Evolutionary conservation across 2,888 invertebrate species (phyloP).

Genomic region (Drosophila nigritarsus): DNA sequence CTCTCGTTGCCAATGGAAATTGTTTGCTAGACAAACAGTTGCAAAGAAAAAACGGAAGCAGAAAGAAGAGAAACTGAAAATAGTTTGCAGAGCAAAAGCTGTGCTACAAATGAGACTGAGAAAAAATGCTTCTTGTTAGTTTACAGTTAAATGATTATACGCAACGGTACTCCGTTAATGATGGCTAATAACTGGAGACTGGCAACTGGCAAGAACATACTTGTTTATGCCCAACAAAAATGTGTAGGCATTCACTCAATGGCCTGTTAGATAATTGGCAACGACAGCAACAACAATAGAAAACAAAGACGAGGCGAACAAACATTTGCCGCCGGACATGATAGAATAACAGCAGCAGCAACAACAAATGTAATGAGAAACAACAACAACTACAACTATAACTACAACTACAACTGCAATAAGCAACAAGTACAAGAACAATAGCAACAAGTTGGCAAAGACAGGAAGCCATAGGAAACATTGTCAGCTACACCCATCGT

Average conservation of each 20-base stretch:
- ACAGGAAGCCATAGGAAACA: slow-evolving; percentile 62
- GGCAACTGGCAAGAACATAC: slow-evolving; percentile 15
- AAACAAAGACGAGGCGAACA: slow-evolving; percentile 25
- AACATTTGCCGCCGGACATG: slow-evolving; percentile 64
- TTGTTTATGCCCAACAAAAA: slow-evolving; percentile 25
- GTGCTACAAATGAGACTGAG: slow-evolving; percentile 26
- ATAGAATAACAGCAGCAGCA: slow-evolving; percentile 34
- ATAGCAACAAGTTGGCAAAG: slow-evolving; percentile 56
- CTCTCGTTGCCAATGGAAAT: slow-evolving; percentile 52
- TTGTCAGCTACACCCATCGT: slow-evolving; percentile 50
- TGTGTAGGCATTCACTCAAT: slow-evolving; percentile 36
- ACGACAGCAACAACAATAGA: slow-evolving; percentile 22
- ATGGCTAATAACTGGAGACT: slow-evolving; percentile 54
- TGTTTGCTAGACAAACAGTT: slow-evolving; percentile 19
- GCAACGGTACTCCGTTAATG: slow-evolving; percentile 54
- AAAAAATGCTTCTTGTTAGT: slow-evolving; percentile 27
- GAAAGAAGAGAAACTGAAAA: slow-evolving; percentile 13
- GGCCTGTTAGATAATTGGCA: slow-evolving; percentile 54
- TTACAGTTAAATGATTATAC: slow-evolving; percentile 49
- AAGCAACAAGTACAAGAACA: slow-evolving; percentile 26
- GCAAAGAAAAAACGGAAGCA: not conserved
- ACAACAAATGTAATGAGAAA: slow-evolving; percentile 54
- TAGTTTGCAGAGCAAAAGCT: slow-evolving; percentile 18
- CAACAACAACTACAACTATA: slow-evolving; percentile 28
- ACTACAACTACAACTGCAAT: slow-evolving; percentile 31